Evolutionary conservation across 2,797 vertebrate species (phyloP).

Genomic region (Urocyon cinereoargenteus): DNA sequence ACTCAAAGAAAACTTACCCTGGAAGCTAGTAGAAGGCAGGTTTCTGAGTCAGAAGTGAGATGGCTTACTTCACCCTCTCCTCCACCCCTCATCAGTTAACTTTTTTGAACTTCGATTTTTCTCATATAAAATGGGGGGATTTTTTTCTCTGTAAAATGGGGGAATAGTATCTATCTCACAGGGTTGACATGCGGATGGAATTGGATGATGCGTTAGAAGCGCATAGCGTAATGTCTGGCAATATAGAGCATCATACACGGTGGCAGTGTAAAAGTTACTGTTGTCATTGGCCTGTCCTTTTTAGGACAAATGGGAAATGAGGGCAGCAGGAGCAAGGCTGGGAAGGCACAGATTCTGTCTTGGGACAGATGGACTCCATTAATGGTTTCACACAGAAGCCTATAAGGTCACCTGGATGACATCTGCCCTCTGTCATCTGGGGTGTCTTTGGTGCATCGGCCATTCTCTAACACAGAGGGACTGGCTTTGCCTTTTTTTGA

Average conservation of each 20-base stretch:
- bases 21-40: neutral
- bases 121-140: neutral
- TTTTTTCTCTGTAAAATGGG: neutral
- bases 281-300: neutral
- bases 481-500: neutral
- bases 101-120: neutral
- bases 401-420: neutral
- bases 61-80: neutral
- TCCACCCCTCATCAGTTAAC: neutral
- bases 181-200: neutral
- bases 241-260: neutral
- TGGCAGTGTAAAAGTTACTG: neutral
- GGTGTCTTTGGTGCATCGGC: neutral
- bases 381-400: neutral
- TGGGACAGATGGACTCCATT: neutral
- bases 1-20: neutral
- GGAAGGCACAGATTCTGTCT: neutral
- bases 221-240: neutral
- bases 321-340: neutral
- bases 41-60: neutral
- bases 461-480: accelerated
- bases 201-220: neutral
- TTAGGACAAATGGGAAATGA: neutral
- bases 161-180: neutral
- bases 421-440: neutral